A percentile compares a stretch with the other conserved stretches of the same genome.
Conservation (phyloP, 2,888 invertebrate genomes). For the Vanessa cardui region DNA sequence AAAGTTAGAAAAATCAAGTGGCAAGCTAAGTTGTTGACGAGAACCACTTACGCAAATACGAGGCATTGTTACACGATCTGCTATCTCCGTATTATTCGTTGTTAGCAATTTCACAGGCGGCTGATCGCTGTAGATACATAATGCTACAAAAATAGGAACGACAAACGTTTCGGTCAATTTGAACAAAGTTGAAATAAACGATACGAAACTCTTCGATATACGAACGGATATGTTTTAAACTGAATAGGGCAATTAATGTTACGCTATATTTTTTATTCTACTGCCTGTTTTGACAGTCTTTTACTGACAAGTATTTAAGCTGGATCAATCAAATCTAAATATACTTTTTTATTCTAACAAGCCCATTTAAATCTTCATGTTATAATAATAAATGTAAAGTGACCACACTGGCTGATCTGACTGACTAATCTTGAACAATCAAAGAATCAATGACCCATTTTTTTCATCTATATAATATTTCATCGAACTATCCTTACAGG, state of each 20-base stretch:
- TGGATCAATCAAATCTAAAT: too few relatives aligned
- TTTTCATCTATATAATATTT: too few relatives aligned
- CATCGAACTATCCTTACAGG: too few relatives aligned
- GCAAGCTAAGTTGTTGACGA: constrained; percentile 32
- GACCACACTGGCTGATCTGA: too few relatives aligned
- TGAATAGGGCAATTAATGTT: constrained; percentile 5
- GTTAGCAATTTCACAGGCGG: constrained; percentile 60
- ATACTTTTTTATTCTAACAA: too few relatives aligned
- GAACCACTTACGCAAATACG: constrained; percentile 48
- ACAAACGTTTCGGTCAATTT: constrained; percentile 49
- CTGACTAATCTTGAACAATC: too few relatives aligned
- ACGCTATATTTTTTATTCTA: too few relatives aligned
- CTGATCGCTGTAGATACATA: constrained; percentile 48
- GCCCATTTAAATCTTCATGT: too few relatives aligned
- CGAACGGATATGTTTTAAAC: constrained; percentile 13
- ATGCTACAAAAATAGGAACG: constrained; percentile 41
- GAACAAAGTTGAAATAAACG: constrained; percentile 45
- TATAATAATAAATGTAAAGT: too few relatives aligned
- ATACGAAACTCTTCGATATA: constrained; percentile 15
- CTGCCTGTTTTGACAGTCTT: too few relatives aligned
- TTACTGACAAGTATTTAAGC: too few relatives aligned
- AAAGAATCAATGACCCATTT: too few relatives aligned
- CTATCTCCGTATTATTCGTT: constrained; percentile 54
- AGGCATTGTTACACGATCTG: constrained; percentile 43
- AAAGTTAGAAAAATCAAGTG: constrained; percentile 39